A percentile compares a stretch with the other conserved stretches of the same genome.
These are phyloP conservation scores for Oceanodroma tethys DNA, from an alignment of 2,113 vertebrate species.

Conservation along the genomic window DNA sequence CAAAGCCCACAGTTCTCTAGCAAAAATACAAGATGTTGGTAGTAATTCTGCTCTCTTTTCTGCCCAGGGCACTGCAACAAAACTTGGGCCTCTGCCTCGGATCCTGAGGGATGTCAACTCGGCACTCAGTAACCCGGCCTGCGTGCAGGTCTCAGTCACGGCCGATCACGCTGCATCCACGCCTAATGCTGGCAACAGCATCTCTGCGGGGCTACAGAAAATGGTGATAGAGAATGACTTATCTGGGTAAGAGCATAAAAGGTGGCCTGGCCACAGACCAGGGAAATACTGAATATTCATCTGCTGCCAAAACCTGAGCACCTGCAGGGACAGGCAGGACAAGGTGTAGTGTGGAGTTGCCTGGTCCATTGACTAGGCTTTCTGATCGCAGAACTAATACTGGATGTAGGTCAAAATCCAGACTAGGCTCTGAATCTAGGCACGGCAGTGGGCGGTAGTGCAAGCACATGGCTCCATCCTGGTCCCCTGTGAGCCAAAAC, in stretches of 20 bases:
- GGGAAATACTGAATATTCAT: background rate
- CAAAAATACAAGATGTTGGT: background rate
- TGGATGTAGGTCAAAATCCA: background rate
- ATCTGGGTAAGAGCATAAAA: slow-evolving; percentile 81
- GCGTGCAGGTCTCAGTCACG: slow-evolving; percentile 75
- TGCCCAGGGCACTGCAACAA: slow-evolving; percentile 82
- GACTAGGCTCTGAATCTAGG: background rate
- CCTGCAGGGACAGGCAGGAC: background rate
- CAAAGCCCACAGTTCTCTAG: background rate
- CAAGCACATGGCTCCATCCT: background rate
- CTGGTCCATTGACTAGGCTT: background rate
- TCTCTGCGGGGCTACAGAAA: slow-evolving; percentile 92
- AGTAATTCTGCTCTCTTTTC: background rate
- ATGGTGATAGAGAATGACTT: slow-evolving; percentile 96
- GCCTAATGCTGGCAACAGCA: slow-evolving; percentile 80
- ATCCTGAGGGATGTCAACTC: slow-evolving; percentile 92
- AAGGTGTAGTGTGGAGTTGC: background rate
- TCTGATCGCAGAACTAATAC: rapidly evolving
- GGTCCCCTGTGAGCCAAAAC: background rate
- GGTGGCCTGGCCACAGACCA: background rate
- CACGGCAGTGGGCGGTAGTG: background rate
- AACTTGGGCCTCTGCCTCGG: slow-evolving; percentile 91
- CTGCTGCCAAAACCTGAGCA: background rate
- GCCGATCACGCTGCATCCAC: slow-evolving; percentile 82
- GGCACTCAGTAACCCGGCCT: slow-evolving; percentile 86